Base-by-base conservation (phyloP, 1,140 invertebrate genomes). In the Cryptotermes secundus region DNA sequence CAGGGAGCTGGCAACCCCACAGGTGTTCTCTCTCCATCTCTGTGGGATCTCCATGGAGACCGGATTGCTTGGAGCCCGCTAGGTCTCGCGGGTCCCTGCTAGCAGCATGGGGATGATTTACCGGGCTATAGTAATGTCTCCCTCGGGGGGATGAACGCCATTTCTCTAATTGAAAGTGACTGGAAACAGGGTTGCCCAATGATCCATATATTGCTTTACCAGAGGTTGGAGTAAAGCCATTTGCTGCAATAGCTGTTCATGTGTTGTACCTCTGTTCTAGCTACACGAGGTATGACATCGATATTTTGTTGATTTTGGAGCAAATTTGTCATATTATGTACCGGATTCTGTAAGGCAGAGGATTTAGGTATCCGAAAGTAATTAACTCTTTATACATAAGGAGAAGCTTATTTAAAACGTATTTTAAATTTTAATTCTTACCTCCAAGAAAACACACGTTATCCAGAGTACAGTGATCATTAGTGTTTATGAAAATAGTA, bases 131-230 rank as follows among this genome's bases (percentile, higher is more conserved):
- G 59, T 72, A 72, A 72, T 72, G 59, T 72, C 59, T 72, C 59
- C 59, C 59, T 72, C 2, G 3, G n/a, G 59, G 59, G 26, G 59
- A 72, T 72, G 59, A 72, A n/a, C 59, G 59, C 59, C 59, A 72
- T 72, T 72, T 72, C 59, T 72, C 59, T 72, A 72, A 72, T 72
- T 72, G 59, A 72, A 72, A 72, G 26, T 72, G 59, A 72, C 59
- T 72, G 59, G 59, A 72, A 72, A 14, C 59, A 72, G 59, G 59
- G 59, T 31, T 72, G 59, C 26, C 26, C 59, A 72, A 72, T 72
- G 24, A 31, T 72, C 59, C 59, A 72, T 72, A 14, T 72, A 72
- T 72, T 72, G 59, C 59, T 31, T 31, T 72, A 31, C 14, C 59
- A 31, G 59, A 31, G 4, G 59, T 31, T 26, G n/a, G 59, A 26